Evolutionary conservation across 2,888 invertebrate genomes (phyloP), one percentile per base, ranked within the genome.

Genomic region (Oligia strigilis): DNA sequence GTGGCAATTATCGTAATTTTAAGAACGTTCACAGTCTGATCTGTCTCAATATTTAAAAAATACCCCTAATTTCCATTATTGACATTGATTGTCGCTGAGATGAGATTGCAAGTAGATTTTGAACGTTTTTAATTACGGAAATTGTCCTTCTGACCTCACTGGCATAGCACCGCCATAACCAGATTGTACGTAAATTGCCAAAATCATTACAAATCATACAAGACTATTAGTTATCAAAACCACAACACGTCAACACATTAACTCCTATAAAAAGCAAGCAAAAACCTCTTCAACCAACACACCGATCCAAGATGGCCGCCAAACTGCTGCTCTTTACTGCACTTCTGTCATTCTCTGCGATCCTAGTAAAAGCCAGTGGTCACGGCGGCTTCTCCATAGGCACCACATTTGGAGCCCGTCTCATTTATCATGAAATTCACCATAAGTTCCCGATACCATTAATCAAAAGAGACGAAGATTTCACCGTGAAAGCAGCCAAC

Each of bases 381-480:
- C 67, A 70, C 2, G 86, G 86, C 0, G 78, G 76, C 19, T 76
- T 87, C 1, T 52, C 67, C 3, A 6, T 82, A 8, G 83, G 87
- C 29, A 77, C 73, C 49, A 43, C 77, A 0, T 75, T 43, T 36
- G 88, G 87, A 14, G 77, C 76, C 0, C 77, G 78, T 69, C 52
- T 91, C 4, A 90, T 91, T 9, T 90, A 90, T 64, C 88, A 91
- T 0, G 75, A 87, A 17, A 65, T 70, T 9, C 89, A 88, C 52
- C 82, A 91, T 19, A 91, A 90, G 70, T 65, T 81, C 5, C 78
- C 78, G 0, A 77, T 92, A 11, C 91, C 89, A 0, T 70, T 91
- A 0, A 67, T 88, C 0, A 82, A 78, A 6, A 85, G 92, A 52
- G 70, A 73, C 4, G 90, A 90, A 85, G 83, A 87, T 43, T 65